phyloP scores from a whole-genome alignment of 2,113 vertebrate genomes.

The Amphilophus citrinellus region DNA sequence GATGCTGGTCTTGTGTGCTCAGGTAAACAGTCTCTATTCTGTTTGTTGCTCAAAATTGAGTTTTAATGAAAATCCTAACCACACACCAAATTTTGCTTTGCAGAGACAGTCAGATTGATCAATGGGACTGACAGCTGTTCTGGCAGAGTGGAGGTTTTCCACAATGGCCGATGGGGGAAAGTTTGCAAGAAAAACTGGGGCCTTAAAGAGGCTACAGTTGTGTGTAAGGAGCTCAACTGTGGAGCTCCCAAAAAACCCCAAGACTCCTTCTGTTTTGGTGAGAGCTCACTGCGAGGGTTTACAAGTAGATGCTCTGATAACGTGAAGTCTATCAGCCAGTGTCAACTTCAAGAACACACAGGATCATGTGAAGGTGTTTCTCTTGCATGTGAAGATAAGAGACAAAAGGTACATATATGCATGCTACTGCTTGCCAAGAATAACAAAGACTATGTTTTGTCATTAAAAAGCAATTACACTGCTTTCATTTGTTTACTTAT shows the following conservation, averaged over 20 bases:
- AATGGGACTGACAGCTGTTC: constrained; percentile 68
- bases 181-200: constrained; percentile 71
- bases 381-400: constrained; percentile 62
- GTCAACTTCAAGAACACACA: constrained; percentile 17
- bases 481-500: too few species aligned
- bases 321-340: constrained; percentile 57
- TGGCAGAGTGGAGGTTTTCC: constrained; percentile 69
- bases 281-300: constrained; percentile 26
- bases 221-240: constrained; percentile 73
- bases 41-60: neutral
- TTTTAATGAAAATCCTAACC: too few species aligned
- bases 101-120: constrained; percentile 42
- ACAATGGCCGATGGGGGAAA: constrained; percentile 49
- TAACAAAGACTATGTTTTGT: too few species aligned
- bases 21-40: constrained; percentile 41
- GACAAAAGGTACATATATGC: neutral
- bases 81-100: too few species aligned
- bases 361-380: constrained; percentile 52
- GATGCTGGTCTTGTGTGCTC: constrained; percentile 71
- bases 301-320: constrained; percentile 48
- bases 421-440: too few species aligned
- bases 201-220: constrained; percentile 19
- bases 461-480: too few species aligned
- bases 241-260: constrained; percentile 36
- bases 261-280: constrained; percentile 36